Evolutionary conservation across 2,888 invertebrate species (phyloP), one percentile per base, ranked within the genome.

Genomic region (Temnothorax unifasciatus): DNA sequence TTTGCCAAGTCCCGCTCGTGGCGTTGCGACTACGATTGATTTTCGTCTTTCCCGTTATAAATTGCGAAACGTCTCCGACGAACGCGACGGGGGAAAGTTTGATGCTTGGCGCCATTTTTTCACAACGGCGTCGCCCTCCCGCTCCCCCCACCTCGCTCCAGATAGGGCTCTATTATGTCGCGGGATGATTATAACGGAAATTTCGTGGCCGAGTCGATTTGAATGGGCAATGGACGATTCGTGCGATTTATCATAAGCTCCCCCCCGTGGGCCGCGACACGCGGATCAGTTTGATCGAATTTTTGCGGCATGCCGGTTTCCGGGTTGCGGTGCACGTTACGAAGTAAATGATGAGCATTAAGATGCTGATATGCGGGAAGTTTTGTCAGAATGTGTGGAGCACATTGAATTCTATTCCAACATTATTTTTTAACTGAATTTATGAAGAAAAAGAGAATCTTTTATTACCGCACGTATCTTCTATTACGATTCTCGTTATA

Each of bases 31-130:
- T 3, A 63, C 9, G 38, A 34, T 21, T 38, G 64, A 50, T 63
- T 50, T 63, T 50, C 9, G 5, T 47, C 34, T 34, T 75, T 75
- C 6, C 15, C 50, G 47, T 44, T 21, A 25, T 75, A 64, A 71
- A 66, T 66, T 25, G 13, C 41, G 21, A 41, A 21, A 52, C 38
- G 18, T 63, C 29, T 29, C 13, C 1, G n/a, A 50, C 13, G 9
- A 50, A 6, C 21, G 25, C n/a, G 9, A 29, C 29, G 29, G 29
- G 63, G 21, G 41, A 71, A 64, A 25, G 69, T 83, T 88, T 89
- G 69, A 88, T 88, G 86, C 87, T 89, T 90, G 89, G 86, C 90
- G 89, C 89, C 88, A 91, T 91, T 90, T 91, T 90, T 89, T 88
- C 76, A 85, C 84, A 84, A 89, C 87, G 88, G 88, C 87, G 89